phyloP scores from a whole-genome alignment of 2,113 vertebrate species.

The Perognathus longimembris region DNA sequence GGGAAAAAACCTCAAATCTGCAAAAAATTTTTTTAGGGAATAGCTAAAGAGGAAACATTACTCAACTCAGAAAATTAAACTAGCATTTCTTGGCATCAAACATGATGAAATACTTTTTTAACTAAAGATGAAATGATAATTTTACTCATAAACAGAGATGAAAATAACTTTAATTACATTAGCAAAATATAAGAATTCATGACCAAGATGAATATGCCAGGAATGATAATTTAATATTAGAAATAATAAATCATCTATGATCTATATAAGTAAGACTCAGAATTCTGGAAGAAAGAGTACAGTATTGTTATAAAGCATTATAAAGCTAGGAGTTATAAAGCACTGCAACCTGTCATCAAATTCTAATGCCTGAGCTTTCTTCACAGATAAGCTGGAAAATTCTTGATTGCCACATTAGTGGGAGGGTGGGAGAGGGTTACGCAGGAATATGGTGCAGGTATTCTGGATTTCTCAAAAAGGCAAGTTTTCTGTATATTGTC shows the following conservation, averaged over 20 bases:
- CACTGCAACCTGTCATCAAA: not conserved
- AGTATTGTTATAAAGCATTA: not conserved
- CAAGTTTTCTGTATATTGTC: not conserved
- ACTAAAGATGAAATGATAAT: not conserved
- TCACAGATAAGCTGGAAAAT: not conserved
- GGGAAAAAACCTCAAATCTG: not conserved
- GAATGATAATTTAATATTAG: not conserved
- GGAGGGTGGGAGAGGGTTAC: too few species aligned
- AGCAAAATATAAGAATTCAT: not conserved
- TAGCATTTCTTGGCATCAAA: not conserved
- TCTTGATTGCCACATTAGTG: not conserved
- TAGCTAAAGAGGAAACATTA: not conserved
- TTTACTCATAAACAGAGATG: slow-evolving; percentile 5
- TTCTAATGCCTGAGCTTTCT: not conserved
- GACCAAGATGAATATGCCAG: not conserved
- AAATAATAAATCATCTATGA: not conserved
- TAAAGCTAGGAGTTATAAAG: not conserved
- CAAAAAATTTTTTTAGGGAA: not conserved
- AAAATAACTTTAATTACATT: slow-evolving; percentile 39
- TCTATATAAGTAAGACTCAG: not conserved
- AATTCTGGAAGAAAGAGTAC: not conserved
- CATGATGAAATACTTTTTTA: not conserved
- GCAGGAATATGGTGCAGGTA: not conserved
- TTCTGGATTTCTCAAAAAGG: not conserved
- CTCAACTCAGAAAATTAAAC: not conserved